A percentile compares a stretch with the other conserved stretches of the same genome.
These are phyloP conservation scores for Clavelina lepadiformis DNA, from an alignment of 23 tunicate genomes.

Conservation along the genomic window DNA sequence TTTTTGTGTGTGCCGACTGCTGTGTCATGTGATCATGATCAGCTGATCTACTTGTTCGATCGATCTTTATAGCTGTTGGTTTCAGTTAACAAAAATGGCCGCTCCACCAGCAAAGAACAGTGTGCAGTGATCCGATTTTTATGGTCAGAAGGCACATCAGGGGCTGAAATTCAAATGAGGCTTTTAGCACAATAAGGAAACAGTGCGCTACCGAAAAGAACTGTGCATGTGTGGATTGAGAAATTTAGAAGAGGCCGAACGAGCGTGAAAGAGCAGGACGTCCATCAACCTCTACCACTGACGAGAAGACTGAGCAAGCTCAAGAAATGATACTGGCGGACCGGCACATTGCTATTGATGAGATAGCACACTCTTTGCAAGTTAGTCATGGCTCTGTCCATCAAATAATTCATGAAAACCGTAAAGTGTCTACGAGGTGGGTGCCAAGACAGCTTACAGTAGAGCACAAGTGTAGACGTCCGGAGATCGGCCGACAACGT, in stretches of 20 bases:
- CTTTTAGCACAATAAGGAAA: constrained; percentile 23
- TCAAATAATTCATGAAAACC: constrained; percentile 9
- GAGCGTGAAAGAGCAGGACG: constrained; percentile 36
- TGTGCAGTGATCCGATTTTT: constrained; percentile 16
- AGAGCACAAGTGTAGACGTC: constrained; percentile 15
- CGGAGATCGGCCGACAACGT: no score
- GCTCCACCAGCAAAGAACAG: constrained; percentile 25
- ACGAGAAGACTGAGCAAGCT: constrained; percentile 27
- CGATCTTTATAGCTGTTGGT: constrained; percentile 8
- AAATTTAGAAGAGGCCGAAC: constrained; percentile 30
- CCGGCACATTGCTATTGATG: constrained; percentile 28
- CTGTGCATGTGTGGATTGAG: constrained; percentile 31
- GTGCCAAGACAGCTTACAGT: constrained; percentile 13
- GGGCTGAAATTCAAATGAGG: constrained; percentile 22
- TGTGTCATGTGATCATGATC: constrained; percentile 24
- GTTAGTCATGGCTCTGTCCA: constrained; percentile 29
- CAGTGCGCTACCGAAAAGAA: constrained; percentile 27
- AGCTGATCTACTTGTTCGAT: constrained; percentile 16
- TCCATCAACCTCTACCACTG: constrained; percentile 36
- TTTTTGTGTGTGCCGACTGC: not conserved
- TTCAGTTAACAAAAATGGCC: constrained; percentile 12
- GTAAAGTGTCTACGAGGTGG: constrained; percentile 25
- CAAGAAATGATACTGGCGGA: constrained; percentile 32
- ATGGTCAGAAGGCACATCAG: constrained; percentile 20
- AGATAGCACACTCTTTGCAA: constrained; percentile 26